phyloP scores from a whole-genome alignment of 2,888 invertebrate genomes.

The Mythimna loreyi region DNA sequence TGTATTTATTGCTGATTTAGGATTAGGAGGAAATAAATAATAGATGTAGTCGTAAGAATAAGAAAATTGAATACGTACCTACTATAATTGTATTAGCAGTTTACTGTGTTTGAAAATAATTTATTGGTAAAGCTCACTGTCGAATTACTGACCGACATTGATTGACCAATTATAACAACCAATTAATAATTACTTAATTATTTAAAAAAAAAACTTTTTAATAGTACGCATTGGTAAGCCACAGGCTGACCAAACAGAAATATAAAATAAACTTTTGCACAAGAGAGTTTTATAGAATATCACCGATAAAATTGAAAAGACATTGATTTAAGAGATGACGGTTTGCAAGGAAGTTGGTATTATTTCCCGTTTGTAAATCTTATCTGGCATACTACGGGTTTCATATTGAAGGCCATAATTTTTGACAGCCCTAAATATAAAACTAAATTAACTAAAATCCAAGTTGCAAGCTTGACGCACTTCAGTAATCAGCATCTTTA shows the following conservation, averaged over 20 bases:
- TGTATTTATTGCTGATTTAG: no score
- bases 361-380: background rate
- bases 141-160: no score
- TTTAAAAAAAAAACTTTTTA: background rate
- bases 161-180: background rate
- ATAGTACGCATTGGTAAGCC: background rate
- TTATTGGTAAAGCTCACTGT: background rate
- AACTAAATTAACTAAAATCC: no score
- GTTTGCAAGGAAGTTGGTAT: background rate
- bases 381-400: background rate
- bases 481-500: conserved; percentile 1
- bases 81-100: no score
- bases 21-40: background rate
- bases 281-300: background rate
- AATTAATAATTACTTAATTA: background rate
- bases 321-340: background rate
- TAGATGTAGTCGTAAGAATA: background rate
- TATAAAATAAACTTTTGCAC: background rate
- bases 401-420: background rate
- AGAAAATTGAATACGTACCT: no score
- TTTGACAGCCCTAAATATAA: background rate
- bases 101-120: background rate
- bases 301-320: background rate
- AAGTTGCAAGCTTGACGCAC: background rate
- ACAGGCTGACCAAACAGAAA: background rate